phyloP scores from a whole-genome alignment of 2,797 vertebrate species.

The Intellagama lesueurii region DNA sequence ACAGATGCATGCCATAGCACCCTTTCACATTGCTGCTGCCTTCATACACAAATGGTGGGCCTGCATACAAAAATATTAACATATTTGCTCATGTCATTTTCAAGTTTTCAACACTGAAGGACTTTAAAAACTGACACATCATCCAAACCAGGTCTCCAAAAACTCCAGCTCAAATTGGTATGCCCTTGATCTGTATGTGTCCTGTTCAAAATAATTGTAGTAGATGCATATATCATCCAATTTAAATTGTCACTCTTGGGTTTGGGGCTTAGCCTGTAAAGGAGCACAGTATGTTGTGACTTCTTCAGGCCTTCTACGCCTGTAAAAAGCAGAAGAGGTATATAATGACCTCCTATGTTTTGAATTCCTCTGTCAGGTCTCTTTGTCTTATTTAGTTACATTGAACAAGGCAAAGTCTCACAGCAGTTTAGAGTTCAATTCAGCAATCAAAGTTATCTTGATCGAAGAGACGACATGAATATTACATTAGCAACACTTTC shows the following conservation, averaged over 20 bases:
- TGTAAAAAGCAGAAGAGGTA: neutral
- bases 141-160: neutral
- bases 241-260: neutral
- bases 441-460: neutral
- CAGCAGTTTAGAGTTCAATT: neutral
- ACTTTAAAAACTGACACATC: too few relatives aligned
- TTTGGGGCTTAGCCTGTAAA: neutral
- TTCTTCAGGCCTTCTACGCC: neutral
- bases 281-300: too few relatives aligned
- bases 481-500: constrained; percentile 9
- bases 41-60: too few relatives aligned
- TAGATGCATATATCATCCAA: too few relatives aligned
- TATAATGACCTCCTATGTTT: neutral
- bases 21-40: too few relatives aligned
- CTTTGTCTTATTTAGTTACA: neutral
- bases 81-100: too few relatives aligned
- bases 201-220: neutral
- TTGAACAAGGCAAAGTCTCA: neutral
- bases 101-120: neutral
- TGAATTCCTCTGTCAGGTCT: neutral
- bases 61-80: too few relatives aligned
- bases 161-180: neutral
- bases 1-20: too few relatives aligned
- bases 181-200: too few relatives aligned
- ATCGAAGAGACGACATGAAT: constrained; percentile 7